These are phyloP conservation scores for Parasteatoda lunata DNA, from an alignment of 2,888 invertebrate species.

Conservation along the genomic window DNA sequence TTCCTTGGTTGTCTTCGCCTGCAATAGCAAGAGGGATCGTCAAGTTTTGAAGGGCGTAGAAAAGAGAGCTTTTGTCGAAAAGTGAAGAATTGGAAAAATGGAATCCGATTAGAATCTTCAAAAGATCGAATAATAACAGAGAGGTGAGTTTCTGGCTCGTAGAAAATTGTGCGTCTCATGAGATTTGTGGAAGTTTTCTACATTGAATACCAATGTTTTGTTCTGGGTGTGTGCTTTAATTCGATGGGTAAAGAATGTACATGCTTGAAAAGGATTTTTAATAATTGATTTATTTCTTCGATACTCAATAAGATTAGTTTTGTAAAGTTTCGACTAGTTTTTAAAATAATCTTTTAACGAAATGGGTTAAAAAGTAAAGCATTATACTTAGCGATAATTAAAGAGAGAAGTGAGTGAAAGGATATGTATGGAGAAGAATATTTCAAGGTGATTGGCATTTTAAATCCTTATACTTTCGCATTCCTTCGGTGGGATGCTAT, in stretches of 20 bases:
- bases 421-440: too few relatives aligned
- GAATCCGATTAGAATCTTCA: constrained; percentile 48
- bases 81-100: constrained; percentile 28
- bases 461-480: too few relatives aligned
- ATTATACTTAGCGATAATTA: too few relatives aligned
- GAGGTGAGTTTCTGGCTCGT: background rate
- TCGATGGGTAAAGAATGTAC: background rate
- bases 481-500: too few relatives aligned
- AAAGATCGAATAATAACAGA: constrained; percentile 43
- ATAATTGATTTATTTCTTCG: too few relatives aligned
- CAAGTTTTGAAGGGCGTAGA: background rate
- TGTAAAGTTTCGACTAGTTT: too few relatives aligned
- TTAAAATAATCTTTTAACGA: too few relatives aligned
- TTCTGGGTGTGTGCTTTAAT: constrained; percentile 11
- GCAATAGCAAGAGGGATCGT: background rate
- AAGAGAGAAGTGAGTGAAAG: too few relatives aligned
- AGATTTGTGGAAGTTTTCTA: constrained; percentile 1
- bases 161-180: constrained; percentile 26
- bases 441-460: too few relatives aligned
- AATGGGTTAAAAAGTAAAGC: too few relatives aligned
- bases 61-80: background rate
- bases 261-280: background rate
- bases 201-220: constrained; percentile 40
- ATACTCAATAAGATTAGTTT: too few relatives aligned
- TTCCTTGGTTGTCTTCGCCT: background rate